Evolutionary conservation across 2,113 vertebrate species (phyloP), one percentile per base, ranked within the genome.

Genomic region (Nerophis ophidion): DNA sequence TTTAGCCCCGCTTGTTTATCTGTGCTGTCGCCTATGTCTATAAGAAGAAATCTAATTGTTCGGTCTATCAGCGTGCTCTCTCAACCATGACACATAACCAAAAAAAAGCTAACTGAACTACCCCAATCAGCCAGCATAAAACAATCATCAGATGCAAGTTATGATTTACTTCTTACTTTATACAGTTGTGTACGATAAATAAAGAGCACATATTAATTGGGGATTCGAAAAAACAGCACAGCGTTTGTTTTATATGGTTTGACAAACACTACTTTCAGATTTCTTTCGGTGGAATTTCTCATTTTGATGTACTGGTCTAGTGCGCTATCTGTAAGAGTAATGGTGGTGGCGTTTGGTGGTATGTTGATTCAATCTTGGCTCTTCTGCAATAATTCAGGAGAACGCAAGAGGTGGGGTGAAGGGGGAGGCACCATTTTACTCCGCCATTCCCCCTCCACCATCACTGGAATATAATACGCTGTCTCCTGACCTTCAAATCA

Each of bases 401-500:
- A 56, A 61, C 63, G 68, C 57, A 66, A 70, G 78, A 65, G 65
- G 68, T 16, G 16, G 70, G 66, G 51, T 57, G 72, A 47, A 48
- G 13, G 58, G 58, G 53, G 64, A 75, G 74, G 62, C 73, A 81
- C 73, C 76, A 81, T 85, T 88, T 88, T 86, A 82, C 77, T 86
- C 79, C 70, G 87, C 83, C 82, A 84, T 77, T 82, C 82, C 79
- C 75, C 77, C 69, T 82, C 73, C 76, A 63, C 81, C 81, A 77
- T 80, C 74, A 76, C 79, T 83, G 84, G 90, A 90, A 90, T 89
- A 91, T 91, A 89, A 91, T 90, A 87, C 73, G 80, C 86, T 88
- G 89, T 90, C 89, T 90, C 81, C 86, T 91, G 90, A 90, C 90
- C 89, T 91, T 91, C 89, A 90, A 88, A 90, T 89, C 90, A 88